Evolutionary conservation across 2,888 invertebrate species (phyloP).

Genomic region (Eugnorisma glareosa): DNA sequence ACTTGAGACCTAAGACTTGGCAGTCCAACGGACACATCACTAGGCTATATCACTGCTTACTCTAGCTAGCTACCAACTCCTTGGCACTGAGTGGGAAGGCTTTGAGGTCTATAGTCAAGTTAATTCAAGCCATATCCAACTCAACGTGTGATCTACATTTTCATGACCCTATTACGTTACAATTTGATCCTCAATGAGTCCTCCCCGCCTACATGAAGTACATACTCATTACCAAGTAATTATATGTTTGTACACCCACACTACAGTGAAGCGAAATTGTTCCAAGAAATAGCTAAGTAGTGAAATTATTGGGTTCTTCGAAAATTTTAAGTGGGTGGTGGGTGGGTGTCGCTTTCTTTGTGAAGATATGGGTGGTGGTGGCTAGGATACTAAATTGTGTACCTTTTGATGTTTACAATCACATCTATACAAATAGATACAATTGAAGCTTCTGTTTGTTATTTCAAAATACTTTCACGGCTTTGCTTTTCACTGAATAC

Average conservation of each 20-base stretch:
- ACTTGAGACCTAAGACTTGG: no score
- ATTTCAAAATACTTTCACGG: no score
- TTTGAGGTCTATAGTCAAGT: background rate
- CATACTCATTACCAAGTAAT: slow-evolving; percentile 29
- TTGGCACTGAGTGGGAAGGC: no score
- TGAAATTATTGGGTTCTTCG: slow-evolving; percentile 20
- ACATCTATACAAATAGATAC: background rate
- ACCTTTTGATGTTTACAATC: background rate
- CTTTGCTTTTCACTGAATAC: background rate
- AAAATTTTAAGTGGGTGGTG: slow-evolving; percentile 27
- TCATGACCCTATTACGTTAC: slow-evolving; percentile 7
- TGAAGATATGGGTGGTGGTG: background rate
- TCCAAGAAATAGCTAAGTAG: slow-evolving; percentile 34
- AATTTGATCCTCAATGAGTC: slow-evolving; percentile 18
- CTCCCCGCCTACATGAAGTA: slow-evolving; percentile 36
- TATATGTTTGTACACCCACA: slow-evolving; percentile 29
- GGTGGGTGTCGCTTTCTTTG: slow-evolving; percentile 24
- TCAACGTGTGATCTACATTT: slow-evolving; percentile 1
- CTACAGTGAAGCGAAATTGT: slow-evolving; percentile 28
- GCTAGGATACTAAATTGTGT: background rate
- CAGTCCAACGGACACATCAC: no score
- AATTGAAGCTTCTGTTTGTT: background rate
- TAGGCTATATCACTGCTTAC: no score
- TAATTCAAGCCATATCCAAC: background rate
- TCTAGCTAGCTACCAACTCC: no score